Conservation (phyloP, 2,797 vertebrate species). For the Buceros bicornis region DNA sequence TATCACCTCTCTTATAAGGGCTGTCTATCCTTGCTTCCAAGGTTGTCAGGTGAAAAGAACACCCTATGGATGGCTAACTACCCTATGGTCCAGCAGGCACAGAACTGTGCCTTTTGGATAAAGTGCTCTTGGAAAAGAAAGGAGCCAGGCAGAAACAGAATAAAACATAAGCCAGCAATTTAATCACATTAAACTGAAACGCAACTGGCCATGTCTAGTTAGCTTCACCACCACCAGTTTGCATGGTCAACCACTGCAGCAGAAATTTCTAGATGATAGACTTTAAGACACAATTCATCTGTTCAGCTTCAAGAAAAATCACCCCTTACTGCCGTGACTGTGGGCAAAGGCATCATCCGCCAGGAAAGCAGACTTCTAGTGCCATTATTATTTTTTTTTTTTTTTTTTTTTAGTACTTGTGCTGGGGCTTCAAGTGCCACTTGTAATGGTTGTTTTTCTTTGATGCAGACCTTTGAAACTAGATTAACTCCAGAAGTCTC, state of each 20-base stretch:
- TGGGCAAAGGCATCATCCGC: neutral
- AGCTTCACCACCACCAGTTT: neutral
- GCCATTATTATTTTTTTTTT: neutral
- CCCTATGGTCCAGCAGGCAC: neutral
- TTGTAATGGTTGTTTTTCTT: neutral
- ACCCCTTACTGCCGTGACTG: neutral
- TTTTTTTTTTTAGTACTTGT: neutral
- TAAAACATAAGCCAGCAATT: neutral
- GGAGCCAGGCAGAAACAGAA: neutral
- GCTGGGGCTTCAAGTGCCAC: neutral
- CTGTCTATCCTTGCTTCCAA: neutral
- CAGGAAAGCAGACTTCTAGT: neutral
- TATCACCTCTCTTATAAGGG: neutral
- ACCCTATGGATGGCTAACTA: neutral
- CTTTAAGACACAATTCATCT: neutral
- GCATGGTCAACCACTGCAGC: neutral
- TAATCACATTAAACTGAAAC: neutral
- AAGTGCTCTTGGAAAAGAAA: neutral
- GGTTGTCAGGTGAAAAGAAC: neutral
- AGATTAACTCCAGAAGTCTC: neutral
- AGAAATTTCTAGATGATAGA: neutral
- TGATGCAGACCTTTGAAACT: neutral
- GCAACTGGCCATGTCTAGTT: neutral
- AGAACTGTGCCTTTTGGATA: neutral
- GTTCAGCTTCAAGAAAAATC: neutral